Evolutionary conservation across 2,113 vertebrate species (phyloP), one percentile per base, ranked within the genome.

Genomic region (Seriola quinqueradiata): DNA sequence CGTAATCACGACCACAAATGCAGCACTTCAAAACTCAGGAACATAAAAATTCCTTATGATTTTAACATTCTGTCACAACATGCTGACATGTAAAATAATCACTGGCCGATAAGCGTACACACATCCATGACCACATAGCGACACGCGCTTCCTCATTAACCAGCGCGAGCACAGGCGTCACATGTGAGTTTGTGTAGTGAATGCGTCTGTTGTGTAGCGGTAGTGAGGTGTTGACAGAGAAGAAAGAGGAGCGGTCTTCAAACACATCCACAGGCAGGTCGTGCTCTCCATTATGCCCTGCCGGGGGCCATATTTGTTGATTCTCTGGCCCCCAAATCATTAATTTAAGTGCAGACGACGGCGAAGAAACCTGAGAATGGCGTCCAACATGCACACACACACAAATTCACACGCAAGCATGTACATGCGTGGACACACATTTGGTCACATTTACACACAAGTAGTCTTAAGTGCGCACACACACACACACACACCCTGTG

Each of bases 241-340:
- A 90, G 91, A 93, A 94, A 94, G 93, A 91, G 93, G 91, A 93
- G 89, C 83, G 72, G 75, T 71, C 90, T 91, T 90, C 85, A 88
- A 86, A 91, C 92, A 89, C 85, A 90, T 90, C 92, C 74, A 90
- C 82, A 79, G 90, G 89, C 92, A 84, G 87, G 80, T 90, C 82
- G 8, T 63, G 57, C 88, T 92, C 90, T 91, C 91, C 92, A 87
- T 93, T 93, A 85, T 91, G 81, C 85, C 77, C 80, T 60, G 89
- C 89, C 89, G 25, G 72, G 83, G 90, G 91, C 77, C 87, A 75
- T 92, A 93, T 94, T 94, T 95, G 92, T 95, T 94, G 90, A 93
- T 95, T 93, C 86, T 91, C 86, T 87, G 90, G 84, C 87, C 92
- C 92, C 80, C 77, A 68, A 94, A 94, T 94, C 93, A 95, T 95